phyloP scores from a whole-genome alignment of 2,797 vertebrate species.

The Etheostoma nigrum region DNA sequence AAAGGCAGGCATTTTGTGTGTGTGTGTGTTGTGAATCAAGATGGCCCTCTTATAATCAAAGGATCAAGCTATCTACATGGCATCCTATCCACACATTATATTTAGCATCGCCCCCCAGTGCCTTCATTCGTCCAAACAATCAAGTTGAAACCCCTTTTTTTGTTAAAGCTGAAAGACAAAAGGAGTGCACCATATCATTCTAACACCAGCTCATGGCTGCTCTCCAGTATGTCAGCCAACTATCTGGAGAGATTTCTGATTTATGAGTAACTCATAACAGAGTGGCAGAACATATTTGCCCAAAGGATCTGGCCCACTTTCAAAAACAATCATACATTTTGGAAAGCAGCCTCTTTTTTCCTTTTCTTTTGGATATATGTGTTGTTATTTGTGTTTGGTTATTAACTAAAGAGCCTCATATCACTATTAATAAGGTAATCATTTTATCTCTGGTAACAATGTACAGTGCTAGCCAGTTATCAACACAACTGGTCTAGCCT shows the following conservation, averaged over 20 bases:
- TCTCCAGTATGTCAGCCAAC: constrained; percentile 77
- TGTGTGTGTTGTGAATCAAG: constrained; percentile 43
- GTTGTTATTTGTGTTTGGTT: constrained; percentile 82
- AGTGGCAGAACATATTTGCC: constrained; percentile 53
- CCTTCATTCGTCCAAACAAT: constrained; percentile 56
- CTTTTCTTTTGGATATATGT: constrained; percentile 83
- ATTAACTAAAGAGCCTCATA: constrained; percentile 87
- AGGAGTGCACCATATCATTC: constrained; percentile 88
- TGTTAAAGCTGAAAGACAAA: constrained; percentile 17
- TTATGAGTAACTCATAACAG: constrained; percentile 50
- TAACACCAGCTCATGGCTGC: constrained; percentile 84
- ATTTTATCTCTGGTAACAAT: constrained; percentile 25
- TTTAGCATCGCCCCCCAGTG: constrained; percentile 41
- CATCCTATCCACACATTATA: constrained; percentile 42
- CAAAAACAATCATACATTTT: constrained; percentile 74
- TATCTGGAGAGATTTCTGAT: constrained; percentile 60
- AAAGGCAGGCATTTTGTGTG: constrained; percentile 63
- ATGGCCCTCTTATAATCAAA: constrained; percentile 37
- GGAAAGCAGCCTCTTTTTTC: constrained; percentile 84
- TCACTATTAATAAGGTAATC: constrained; percentile 65
- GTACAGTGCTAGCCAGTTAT: constrained; percentile 9
- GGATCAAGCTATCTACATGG: constrained; percentile 50
- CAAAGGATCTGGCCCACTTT: constrained; percentile 63
- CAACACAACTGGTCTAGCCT: constrained; percentile 27
- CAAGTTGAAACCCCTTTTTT: constrained; percentile 26